These are phyloP conservation scores for Callinectes sapidus DNA, from an alignment of 2,888 invertebrate species.

Conservation along the genomic window DNA sequence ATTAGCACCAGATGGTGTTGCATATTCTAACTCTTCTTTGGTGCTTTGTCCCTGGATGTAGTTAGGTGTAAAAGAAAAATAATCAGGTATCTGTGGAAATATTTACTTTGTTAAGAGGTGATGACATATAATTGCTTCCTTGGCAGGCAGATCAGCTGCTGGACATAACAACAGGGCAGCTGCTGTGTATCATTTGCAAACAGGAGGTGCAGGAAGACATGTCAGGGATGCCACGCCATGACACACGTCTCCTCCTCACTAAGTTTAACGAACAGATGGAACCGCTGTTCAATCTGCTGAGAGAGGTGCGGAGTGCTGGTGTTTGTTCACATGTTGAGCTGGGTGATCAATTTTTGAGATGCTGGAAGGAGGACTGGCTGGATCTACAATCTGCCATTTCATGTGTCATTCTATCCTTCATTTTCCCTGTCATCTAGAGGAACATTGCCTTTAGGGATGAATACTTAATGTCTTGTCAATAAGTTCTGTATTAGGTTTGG, in stretches of 20 bases:
- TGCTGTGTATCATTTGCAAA: slow-evolving; percentile 77
- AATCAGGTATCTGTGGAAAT: not conserved
- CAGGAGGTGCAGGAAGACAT: slow-evolving; percentile 93
- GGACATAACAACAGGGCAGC: slow-evolving; percentile 89
- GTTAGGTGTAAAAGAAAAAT: not conserved
- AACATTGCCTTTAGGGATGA: slow-evolving; percentile 80
- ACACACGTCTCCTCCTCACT: slow-evolving; percentile 91
- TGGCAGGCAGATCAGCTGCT: slow-evolving; percentile 89
- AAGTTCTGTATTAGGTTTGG: not conserved
- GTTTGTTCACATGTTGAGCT: not conserved
- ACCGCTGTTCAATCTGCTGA: slow-evolving; percentile 90
- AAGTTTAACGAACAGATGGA: slow-evolving; percentile 85
- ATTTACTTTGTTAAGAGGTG: not conserved
- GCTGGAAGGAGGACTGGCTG: not conserved
- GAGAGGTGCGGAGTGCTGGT: slow-evolving; percentile 84
- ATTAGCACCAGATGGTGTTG: not conserved
- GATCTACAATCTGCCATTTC: not conserved
- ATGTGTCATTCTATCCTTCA: not conserved
- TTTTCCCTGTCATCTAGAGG: not conserved
- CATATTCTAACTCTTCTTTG: not conserved
- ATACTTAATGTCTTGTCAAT: slow-evolving; percentile 86
- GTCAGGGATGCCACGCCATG: slow-evolving; percentile 93
- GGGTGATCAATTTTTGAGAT: not conserved
- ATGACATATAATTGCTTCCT: not conserved
- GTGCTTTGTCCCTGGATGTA: not conserved